These are phyloP conservation scores for Zaprionus lineosus DNA, from an alignment of 2,888 invertebrate species.

Conservation along the genomic window DNA sequence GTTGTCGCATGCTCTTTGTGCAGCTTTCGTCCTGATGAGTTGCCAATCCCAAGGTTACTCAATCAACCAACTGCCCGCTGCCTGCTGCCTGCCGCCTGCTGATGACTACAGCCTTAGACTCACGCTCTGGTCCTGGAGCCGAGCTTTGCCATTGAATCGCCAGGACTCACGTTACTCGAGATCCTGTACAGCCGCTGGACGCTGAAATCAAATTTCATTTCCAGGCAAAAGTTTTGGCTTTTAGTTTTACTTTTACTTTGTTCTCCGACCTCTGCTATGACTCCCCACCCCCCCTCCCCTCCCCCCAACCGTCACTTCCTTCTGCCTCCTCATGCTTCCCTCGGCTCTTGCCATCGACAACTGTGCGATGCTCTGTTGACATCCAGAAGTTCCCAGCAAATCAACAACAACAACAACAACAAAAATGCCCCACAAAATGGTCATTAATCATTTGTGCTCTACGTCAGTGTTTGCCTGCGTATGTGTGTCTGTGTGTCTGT, in stretches of 20 bases:
- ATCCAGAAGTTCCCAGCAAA: conserved; percentile 49
- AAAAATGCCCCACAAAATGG: conserved; percentile 50
- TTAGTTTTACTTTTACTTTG: conserved; percentile 70
- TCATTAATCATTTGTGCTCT: conserved; percentile 79
- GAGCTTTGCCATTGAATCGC: too few relatives aligned
- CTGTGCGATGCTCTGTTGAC: conserved; percentile 58
- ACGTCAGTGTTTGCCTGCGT: conserved; percentile 24
- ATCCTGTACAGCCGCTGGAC: conserved; percentile 48
- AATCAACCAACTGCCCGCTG: conserved; percentile 52
- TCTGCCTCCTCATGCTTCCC: not conserved
- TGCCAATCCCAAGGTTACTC: conserved; percentile 71
- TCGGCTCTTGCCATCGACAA: conserved; percentile 55
- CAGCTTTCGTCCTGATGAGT: conserved; percentile 47
- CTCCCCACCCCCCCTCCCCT: too few relatives aligned
- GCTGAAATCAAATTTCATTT: conserved; percentile 77
- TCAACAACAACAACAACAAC: conserved; percentile 48
- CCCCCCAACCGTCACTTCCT: not conserved
- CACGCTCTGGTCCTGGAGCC: too few relatives aligned
- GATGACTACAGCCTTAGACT: too few relatives aligned
- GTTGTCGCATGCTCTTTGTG: conserved; percentile 59
- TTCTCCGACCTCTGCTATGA: conserved; percentile 7
- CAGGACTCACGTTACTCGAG: conserved; percentile 39
- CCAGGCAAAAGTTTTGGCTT: conserved; percentile 68
- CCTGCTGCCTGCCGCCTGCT: conserved; percentile 20
- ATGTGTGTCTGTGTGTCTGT: conserved; percentile 7